phyloP scores from a whole-genome alignment of 2,113 vertebrate genomes.

The Pseudorectes ferrugineus region DNA sequence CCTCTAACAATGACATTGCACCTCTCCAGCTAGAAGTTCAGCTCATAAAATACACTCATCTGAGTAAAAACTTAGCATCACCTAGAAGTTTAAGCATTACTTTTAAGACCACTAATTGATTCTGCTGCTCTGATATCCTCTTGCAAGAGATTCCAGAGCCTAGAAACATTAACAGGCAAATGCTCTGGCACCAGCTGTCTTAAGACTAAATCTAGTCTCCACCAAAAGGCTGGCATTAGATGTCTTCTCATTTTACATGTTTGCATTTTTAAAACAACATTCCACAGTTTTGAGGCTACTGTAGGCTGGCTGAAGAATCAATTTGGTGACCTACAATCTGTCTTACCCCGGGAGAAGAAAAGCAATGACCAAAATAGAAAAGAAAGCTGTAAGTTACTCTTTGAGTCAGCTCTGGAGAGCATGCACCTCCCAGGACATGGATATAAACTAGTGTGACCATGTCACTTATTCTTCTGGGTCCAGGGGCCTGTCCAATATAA shows the following conservation, averaged over 20 bases:
- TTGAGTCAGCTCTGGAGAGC: background rate
- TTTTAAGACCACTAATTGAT: constrained; percentile 36
- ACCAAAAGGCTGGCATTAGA: constrained; percentile 39
- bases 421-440: background rate
- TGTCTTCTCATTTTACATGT: constrained; percentile 47
- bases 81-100: background rate
- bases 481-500: background rate
- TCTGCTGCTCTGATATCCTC: constrained; percentile 22
- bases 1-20: background rate
- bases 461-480: background rate
- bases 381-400: background rate
- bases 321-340: background rate
- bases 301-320: background rate
- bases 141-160: constrained; percentile 44
- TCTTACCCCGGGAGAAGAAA: background rate
- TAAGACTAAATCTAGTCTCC: constrained; percentile 55
- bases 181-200: constrained; percentile 59
- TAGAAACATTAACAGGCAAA: constrained; percentile 3
- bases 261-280: constrained; percentile 52
- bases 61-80: background rate
- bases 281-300: constrained; percentile 25
- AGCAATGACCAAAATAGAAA: background rate
- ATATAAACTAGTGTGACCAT: background rate
- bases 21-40: background rate
- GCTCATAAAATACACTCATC: background rate